Percentiles rank a stretch among this genome's conserved stretches.
phyloP scores from a whole-genome alignment of 2,113 vertebrate genomes.

The Mandrillus leucophaeus region DNA sequence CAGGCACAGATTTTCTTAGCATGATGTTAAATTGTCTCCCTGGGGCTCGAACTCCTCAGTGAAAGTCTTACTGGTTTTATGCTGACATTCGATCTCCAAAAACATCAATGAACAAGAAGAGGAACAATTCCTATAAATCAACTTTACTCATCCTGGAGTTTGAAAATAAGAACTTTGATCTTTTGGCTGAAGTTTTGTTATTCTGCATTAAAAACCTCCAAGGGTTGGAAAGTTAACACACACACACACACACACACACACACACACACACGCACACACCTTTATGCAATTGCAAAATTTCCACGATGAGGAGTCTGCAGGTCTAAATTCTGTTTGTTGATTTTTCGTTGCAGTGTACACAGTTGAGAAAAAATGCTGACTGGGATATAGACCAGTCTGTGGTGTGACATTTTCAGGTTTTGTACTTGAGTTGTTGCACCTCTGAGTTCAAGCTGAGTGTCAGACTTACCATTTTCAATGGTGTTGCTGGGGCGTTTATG shows the following conservation, averaged over 20 bases:
- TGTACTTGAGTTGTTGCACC: neutral
- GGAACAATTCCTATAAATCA: no score
- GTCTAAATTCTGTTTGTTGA: neutral
- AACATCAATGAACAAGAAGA: neutral
- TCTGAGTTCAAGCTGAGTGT: slow-evolving; percentile 13
- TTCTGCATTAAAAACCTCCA: neutral
- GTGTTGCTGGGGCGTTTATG: slow-evolving; percentile 24
- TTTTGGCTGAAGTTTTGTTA: neutral
- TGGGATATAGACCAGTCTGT: neutral
- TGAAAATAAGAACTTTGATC: neutral
- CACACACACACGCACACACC: neutral
- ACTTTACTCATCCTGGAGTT: neutral
- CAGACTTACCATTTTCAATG: slow-evolving; percentile 45
- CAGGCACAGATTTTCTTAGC: neutral
- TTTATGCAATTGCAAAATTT: neutral
- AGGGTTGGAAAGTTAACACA: neutral
- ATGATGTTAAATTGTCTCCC: neutral
- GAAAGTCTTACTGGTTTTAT: rapidly evolving
- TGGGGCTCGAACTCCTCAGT: neutral
- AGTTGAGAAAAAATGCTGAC: slow-evolving; percentile 34
- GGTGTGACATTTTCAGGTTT: neutral
- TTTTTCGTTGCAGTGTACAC: rapidly evolving
- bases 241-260: no score
- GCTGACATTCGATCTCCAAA: rapidly evolving
- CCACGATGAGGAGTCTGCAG: neutral